Evolutionary conservation across 2,113 vertebrate species (phyloP).

Genomic region (Anguilla japonica): DNA sequence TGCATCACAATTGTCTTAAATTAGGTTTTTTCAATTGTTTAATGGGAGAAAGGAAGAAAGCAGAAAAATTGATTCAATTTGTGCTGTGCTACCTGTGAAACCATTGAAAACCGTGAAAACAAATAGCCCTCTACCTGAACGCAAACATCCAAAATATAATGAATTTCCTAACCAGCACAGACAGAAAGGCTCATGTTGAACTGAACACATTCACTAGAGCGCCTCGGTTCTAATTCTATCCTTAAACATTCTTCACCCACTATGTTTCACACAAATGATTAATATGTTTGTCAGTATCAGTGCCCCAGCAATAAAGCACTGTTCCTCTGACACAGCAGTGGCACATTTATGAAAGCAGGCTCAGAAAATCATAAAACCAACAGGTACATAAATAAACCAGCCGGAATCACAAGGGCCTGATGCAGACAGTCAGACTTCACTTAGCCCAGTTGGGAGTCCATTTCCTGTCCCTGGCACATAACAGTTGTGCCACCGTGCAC

Average conservation of each 20-base stretch:
- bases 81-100: neutral
- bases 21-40: no score
- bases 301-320: neutral
- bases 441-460: neutral
- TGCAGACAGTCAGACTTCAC: neutral
- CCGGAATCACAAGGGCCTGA: conserved; percentile 20
- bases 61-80: no score
- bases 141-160: neutral
- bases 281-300: conserved; percentile 21
- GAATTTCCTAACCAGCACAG: neutral
- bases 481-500: neutral
- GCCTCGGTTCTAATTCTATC: neutral
- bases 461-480: conserved; percentile 17
- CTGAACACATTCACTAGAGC: neutral
- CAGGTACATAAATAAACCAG: conserved; percentile 28
- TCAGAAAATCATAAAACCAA: conserved; percentile 27
- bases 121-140: neutral
- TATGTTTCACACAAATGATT: conserved; percentile 8
- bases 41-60: no score
- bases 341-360: conserved; percentile 20
- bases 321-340: neutral
- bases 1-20: no score
- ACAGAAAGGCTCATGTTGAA: neutral
- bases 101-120: neutral
- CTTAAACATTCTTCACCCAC: neutral